Base-by-base conservation (phyloP, 2,797 vertebrate genomes). In the Gambusia yucatana region DNA sequence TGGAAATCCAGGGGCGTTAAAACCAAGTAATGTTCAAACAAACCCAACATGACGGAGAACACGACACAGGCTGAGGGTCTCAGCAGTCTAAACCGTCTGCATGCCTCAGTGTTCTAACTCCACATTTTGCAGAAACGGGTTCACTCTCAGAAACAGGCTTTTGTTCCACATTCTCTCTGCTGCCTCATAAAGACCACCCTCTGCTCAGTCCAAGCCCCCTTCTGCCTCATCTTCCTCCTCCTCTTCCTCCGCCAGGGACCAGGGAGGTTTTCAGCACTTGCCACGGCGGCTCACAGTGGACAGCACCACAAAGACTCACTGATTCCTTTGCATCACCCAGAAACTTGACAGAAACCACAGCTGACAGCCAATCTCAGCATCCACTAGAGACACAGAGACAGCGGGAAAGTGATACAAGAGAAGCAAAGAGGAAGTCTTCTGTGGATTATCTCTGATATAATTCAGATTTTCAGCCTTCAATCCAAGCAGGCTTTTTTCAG, bases 261-360 rank as follows among this genome's bases (percentile, higher is more conserved):
- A 87, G 85, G 88, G 80, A 91, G 90, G 94, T 93, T 91, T 95
- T 96, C 95, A 96, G 94, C 97, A 96, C 96, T 97, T 95, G 95
- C 86, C 92, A 95, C 94, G 87, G 96, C 94, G 94, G 91, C 93
- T 91, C 91, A 95, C 96, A 94, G 97, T 97, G 97, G 96, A 91
- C 95, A 97, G 96, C 94, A 95, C 93, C 96, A 95, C 97, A 96
- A 96, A 96, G 96, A 95, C 94, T 96, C 96, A 97, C 95, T 97
- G 96, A 97, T 97, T 94, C 95, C 95, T 69, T 96, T 95, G 92
- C 95, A 96, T 93, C 91, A 93, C 92, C 94, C 95, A 94, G 94
- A 95, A 95, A 95, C 96, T 97, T 98, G 97, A 98, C 97, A 96
- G 96, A 97, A 97, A 98, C 96, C 95, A 88, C 95, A 96, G 95